Conservation (phyloP, 1,140 invertebrate genomes). For the Conus betulinus region DNA sequence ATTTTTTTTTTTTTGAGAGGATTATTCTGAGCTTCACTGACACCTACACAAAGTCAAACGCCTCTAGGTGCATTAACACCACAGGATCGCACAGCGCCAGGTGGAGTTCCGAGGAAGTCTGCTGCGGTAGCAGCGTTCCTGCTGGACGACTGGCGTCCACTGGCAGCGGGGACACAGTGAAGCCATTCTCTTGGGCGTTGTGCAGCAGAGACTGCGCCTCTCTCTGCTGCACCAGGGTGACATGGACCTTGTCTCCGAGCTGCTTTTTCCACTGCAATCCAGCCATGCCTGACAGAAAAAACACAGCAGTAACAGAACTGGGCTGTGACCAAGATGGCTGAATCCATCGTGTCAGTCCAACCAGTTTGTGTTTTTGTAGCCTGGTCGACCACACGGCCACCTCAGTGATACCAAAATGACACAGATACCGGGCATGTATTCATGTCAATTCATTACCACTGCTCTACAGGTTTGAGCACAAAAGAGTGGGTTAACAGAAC, state of each 20-base stretch:
- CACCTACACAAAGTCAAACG: slow-evolving; percentile 56
- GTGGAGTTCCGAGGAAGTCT: slow-evolving; percentile 45
- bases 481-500: too few relatives aligned
- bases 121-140: slow-evolving; percentile 42
- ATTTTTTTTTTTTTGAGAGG: too few relatives aligned
- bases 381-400: too few relatives aligned
- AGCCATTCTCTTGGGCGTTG: slow-evolving; percentile 39
- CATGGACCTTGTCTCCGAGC: slow-evolving; percentile 52
- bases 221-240: slow-evolving; percentile 50
- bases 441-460: too few relatives aligned
- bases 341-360: too few relatives aligned
- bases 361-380: too few relatives aligned
- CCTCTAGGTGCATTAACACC: slow-evolving; percentile 51
- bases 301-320: not conserved
- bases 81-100: slow-evolving; percentile 37
- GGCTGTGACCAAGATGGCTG: not conserved
- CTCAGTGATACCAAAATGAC: too few relatives aligned
- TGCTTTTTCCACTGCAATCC: slow-evolving; percentile 67
- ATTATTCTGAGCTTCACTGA: too few relatives aligned
- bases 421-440: too few relatives aligned
- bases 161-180: slow-evolving; percentile 23
- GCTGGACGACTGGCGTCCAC: slow-evolving; percentile 42
- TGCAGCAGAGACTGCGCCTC: slow-evolving; percentile 12
- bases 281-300: slow-evolving; percentile 55
- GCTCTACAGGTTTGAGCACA: too few relatives aligned